These are phyloP conservation scores for Eristalis tenax DNA, from an alignment of 2,888 invertebrate genomes.

Conservation along the genomic window DNA sequence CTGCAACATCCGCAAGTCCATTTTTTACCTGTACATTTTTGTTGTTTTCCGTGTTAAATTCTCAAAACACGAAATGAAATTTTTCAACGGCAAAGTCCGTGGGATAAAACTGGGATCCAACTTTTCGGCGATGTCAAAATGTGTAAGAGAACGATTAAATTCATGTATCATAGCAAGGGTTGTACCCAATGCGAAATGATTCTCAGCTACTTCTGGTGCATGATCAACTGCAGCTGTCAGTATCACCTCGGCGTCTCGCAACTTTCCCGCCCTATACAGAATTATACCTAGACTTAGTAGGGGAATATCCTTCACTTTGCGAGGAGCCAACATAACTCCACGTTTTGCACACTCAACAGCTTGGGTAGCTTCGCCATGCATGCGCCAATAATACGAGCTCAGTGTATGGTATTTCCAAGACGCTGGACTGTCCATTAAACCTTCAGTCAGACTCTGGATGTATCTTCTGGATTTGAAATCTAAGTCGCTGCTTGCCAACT, in stretches of 20 bases:
- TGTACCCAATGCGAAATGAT: conserved; percentile 79
- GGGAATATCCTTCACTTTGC: conserved; percentile 77
- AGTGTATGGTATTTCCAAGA: conserved; percentile 80
- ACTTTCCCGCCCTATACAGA: conserved; percentile 77
- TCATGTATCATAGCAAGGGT: conserved; percentile 78
- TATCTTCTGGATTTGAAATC: conserved; percentile 67
- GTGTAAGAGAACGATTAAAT: conserved; percentile 78
- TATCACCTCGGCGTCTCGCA: conserved; percentile 78
- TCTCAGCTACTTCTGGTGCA: conserved; percentile 78
- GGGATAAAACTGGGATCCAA: conserved; percentile 77
- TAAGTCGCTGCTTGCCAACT: conserved; percentile 74
- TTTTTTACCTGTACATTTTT: conserved; percentile 76
- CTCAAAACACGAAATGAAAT: conserved; percentile 78
- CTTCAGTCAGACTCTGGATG: conserved; percentile 73
- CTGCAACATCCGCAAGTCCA: background rate
- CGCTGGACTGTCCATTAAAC: conserved; percentile 75
- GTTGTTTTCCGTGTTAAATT: conserved; percentile 78
- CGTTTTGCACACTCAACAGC: conserved; percentile 79
- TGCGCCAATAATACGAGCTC: conserved; percentile 80
- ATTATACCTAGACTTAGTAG: conserved; percentile 79
- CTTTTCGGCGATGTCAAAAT: conserved; percentile 78
- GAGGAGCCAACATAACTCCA: conserved; percentile 78
- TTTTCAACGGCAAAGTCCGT: conserved; percentile 77
- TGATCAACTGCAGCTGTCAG: conserved; percentile 78
- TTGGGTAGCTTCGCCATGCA: conserved; percentile 78